phyloP scores from a whole-genome alignment of 2,888 invertebrate species.

The Deilephila elpenor region DNA sequence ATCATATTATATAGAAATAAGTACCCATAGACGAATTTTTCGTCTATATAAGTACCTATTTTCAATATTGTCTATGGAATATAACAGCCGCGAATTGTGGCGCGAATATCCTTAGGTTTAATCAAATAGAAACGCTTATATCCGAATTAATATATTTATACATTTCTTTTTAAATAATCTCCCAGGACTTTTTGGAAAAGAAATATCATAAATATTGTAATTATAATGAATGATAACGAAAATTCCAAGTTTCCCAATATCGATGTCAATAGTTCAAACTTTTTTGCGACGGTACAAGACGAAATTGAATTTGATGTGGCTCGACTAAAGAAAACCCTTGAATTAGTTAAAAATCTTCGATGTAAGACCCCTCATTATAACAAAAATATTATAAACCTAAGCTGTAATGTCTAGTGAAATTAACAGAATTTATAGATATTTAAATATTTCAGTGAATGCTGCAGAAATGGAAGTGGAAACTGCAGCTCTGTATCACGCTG shows the following conservation, averaged over 20 bases:
- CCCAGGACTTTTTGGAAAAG: too few relatives aligned
- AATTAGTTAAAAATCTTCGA: conserved; percentile 55
- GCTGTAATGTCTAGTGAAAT: too few relatives aligned
- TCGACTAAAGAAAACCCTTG: conserved; percentile 57
- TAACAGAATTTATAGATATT: background rate
- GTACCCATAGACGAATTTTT: too few relatives aligned
- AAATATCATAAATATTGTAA: background rate
- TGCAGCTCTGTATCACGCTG: conserved; percentile 64
- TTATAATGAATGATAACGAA: conserved; percentile 7
- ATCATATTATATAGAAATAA: too few relatives aligned
- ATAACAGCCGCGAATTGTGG: background rate
- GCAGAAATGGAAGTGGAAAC: conserved; percentile 69
- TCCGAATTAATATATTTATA: too few relatives aligned
- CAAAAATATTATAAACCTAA: background rate
- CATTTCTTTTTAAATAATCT: too few relatives aligned
- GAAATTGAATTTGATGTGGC: conserved; percentile 61
- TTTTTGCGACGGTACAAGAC: conserved; percentile 56
- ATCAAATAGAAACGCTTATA: too few relatives aligned
- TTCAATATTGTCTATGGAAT: background rate
- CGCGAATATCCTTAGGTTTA: too few relatives aligned
- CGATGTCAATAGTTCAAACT: conserved; percentile 60
- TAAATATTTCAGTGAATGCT: conserved; percentile 55
- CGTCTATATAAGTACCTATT: too few relatives aligned
- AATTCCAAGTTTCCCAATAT: conserved; percentile 39
- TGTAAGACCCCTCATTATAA: conserved; percentile 50